Evolutionary conservation across 1,140 invertebrate species (phyloP).

Genomic region (Popillia japonica): DNA sequence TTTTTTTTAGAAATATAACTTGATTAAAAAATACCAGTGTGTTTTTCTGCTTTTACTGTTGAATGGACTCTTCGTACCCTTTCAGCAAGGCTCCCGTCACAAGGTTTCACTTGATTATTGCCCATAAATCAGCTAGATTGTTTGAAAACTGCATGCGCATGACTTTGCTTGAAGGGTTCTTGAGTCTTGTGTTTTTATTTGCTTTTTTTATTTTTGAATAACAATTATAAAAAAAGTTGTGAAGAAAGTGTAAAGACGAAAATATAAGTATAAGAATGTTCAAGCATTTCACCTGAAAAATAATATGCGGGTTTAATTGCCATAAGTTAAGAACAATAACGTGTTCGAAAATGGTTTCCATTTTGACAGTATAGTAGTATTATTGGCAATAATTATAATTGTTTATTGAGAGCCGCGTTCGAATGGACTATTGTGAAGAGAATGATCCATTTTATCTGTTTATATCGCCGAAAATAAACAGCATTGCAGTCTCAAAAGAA

Average conservation of each 20-base stretch:
- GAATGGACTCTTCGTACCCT: conserved; percentile 49
- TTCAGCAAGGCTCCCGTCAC: conserved; percentile 45
- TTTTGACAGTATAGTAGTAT: no score
- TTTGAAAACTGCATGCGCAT: conserved; percentile 43
- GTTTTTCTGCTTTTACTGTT: conserved; percentile 50
- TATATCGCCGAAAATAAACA: no score
- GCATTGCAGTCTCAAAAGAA: no score
- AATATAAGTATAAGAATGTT: neutral
- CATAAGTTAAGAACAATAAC: no score
- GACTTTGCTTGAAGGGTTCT: conserved; percentile 46
- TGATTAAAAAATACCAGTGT: conserved; percentile 53
- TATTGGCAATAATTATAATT: no score
- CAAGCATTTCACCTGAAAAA: no score
- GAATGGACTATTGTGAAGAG: no score
- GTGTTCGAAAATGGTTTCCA: no score
- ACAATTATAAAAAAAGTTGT: neutral
- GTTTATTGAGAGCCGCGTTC: no score
- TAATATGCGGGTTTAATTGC: no score
- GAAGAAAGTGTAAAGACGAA: neutral
- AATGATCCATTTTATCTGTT: no score
- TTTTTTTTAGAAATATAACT: conserved; percentile 60
- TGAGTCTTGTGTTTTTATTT: conserved; percentile 38
- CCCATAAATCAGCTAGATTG: conserved; percentile 13
- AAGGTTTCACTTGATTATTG: neutral
- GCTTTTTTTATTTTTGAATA: neutral